Base-by-base conservation (phyloP, 2,797 vertebrate species). In the Coluber constrictor region DNA sequence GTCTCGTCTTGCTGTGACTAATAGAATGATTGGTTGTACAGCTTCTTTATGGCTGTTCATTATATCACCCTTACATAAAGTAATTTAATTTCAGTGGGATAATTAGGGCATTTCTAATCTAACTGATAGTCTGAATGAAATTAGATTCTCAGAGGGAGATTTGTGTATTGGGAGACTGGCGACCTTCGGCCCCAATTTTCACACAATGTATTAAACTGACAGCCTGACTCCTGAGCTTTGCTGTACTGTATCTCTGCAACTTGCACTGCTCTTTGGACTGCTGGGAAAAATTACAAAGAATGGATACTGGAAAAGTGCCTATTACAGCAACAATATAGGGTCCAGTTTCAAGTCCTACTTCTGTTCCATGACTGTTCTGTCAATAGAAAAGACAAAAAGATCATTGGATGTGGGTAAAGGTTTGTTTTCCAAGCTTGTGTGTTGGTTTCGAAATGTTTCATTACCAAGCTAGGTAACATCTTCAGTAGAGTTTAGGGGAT, bases 41-140 rank as follows among this genome's bases (percentile, higher is more conserved):
- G 97, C 97, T 97, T 97, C 97, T 97, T 96, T 97, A 98, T 98
- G 97, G 96, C 97, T 98, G 97, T 97, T 98, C 98, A 98, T 98
- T 98, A 97, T 98, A 97, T 97, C 96, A 96, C 97, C 97, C 97
- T 98, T 98, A 98, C 97, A 98, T 98, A 98, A 98, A 97, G 97
- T 98, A 97, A 98, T 98, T 98, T 98, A 98, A 97, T 98, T 98
- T 98, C 97, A 97, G 98, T 96, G 96, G 97, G 97, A 97, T 97
- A 98, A 98, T 98, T 98, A 98, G 98, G 97, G 97, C 97, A 98
- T 98, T 98, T 98, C 97, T 98, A 97, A 98, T 98, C 97, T 98
- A 98, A 98, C 97, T 97, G 97, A 98, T 98, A 98, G 97, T 97
- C 97, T 97, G 97, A 98, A 98, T 98, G 98, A 98, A 98, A 97